Conservation (phyloP, 2,797 vertebrate genomes). For the Otolemur crassicaudatus region DNA sequence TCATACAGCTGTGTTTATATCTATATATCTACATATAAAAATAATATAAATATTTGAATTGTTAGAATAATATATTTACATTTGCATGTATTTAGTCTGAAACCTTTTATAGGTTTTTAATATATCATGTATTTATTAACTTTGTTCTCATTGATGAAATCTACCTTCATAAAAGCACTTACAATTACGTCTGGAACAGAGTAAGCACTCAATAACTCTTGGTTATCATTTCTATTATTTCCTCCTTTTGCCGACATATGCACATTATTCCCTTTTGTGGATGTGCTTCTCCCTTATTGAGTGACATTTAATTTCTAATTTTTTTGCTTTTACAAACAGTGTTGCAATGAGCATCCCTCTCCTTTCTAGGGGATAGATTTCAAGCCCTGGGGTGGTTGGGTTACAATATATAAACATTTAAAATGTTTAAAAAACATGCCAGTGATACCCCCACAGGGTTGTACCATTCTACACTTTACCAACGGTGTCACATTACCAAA, state of each 20-base stretch:
- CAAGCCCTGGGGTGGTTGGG: neutral
- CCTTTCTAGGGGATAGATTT: neutral
- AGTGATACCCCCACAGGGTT: neutral
- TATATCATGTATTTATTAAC: neutral
- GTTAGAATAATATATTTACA: slow-evolving; percentile 21
- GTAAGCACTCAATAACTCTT: neutral
- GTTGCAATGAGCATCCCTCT: neutral
- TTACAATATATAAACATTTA: slow-evolving; percentile 25
- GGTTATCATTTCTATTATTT: slow-evolving; percentile 15
- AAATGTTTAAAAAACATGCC: neutral
- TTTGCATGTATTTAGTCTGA: neutral
- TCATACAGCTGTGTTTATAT: neutral
- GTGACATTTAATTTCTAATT: slow-evolving; percentile 30
- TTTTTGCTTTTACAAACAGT: neutral
- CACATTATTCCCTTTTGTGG: neutral
- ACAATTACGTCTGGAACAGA: neutral
- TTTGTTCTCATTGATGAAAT: slow-evolving; percentile 22
- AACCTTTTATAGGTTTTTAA: neutral
- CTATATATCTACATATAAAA: neutral
- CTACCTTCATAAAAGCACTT: neutral
- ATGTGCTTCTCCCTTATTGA: neutral
- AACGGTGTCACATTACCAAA: neutral
- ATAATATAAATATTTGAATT: slow-evolving; percentile 25
- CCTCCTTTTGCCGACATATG: neutral
- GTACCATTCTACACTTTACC: neutral